Conservation (phyloP, 2,888 invertebrate genomes). For the Osmoderma eremita region DNA sequence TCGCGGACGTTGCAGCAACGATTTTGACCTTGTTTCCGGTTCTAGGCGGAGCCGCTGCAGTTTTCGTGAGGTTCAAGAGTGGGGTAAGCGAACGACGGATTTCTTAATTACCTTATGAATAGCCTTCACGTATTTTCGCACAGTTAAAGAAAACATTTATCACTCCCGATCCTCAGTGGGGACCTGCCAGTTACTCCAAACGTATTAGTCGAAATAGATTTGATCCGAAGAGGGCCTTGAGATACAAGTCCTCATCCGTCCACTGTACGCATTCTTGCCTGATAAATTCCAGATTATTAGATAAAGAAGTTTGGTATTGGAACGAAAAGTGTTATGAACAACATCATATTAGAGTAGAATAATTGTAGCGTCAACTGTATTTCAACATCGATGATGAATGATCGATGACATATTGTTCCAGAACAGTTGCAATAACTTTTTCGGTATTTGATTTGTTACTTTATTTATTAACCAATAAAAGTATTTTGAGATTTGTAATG, state of each 20-base stretch:
- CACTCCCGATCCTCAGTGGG: conserved; percentile 36
- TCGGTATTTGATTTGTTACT: no score
- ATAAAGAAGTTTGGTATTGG: conserved; percentile 28
- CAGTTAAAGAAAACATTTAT: conserved; percentile 24
- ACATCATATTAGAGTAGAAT: neutral
- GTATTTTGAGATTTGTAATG: no score
- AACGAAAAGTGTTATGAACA: neutral
- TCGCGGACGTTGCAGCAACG: neutral
- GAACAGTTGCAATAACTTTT: no score
- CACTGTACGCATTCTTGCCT: conserved; percentile 35
- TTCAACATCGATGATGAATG: no score
- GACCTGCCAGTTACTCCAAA: conserved; percentile 13
- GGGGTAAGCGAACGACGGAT: conserved; percentile 20
- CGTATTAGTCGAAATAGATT: conserved; percentile 35
- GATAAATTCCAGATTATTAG: conserved; percentile 21
- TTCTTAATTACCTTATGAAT: neutral
- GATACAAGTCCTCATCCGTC: conserved; percentile 17
- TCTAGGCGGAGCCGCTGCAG: conserved; percentile 1
- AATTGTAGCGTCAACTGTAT: no score
- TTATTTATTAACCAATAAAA: no score
- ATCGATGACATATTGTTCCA: no score
- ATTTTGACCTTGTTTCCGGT: neutral
- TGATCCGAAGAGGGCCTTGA: conserved; percentile 34
- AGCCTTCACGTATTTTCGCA: neutral
- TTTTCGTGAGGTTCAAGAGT: conserved; percentile 31